A percentile compares a stretch with the other conserved stretches of the same genome.
Evolutionary conservation across 2,113 vertebrate species (phyloP).

Genomic region (Equus quagga): DNA sequence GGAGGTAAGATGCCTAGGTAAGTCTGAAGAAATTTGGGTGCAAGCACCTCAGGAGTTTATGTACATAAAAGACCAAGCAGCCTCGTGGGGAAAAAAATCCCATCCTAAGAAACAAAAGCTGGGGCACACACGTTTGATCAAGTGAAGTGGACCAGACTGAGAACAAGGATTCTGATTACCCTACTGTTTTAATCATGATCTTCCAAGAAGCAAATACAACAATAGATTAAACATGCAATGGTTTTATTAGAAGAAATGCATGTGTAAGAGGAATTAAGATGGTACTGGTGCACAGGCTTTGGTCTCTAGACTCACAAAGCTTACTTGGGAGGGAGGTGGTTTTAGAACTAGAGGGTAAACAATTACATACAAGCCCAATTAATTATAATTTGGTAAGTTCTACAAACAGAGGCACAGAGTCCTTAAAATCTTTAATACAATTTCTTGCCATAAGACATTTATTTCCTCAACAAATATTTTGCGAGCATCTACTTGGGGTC

Average conservation of each 20-base stretch:
- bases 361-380: not conserved
- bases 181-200: not conserved
- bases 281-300: not conserved
- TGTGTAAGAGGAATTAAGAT: not conserved
- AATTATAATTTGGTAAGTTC: not conserved
- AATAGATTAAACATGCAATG: not conserved
- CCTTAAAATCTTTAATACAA: not conserved
- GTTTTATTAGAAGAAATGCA: not conserved
- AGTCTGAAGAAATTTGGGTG: not conserved
- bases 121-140: not conserved
- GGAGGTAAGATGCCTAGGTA: not conserved
- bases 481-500: not conserved
- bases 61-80: not conserved
- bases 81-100: not conserved
- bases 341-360: not conserved
- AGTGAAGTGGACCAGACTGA: not conserved
- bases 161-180: not conserved
- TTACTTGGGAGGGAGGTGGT: not conserved
- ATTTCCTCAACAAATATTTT: not conserved
- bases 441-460: not conserved
- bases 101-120: not conserved
- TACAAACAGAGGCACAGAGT: not conserved
- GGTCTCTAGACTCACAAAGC: not conserved
- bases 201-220: not conserved
- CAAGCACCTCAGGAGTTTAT: not conserved